A percentile compares a stretch with the other conserved stretches of the same genome.
Evolutionary conservation across 2,113 vertebrate genomes (phyloP).

Genomic region (Cephalophus harveyi): DNA sequence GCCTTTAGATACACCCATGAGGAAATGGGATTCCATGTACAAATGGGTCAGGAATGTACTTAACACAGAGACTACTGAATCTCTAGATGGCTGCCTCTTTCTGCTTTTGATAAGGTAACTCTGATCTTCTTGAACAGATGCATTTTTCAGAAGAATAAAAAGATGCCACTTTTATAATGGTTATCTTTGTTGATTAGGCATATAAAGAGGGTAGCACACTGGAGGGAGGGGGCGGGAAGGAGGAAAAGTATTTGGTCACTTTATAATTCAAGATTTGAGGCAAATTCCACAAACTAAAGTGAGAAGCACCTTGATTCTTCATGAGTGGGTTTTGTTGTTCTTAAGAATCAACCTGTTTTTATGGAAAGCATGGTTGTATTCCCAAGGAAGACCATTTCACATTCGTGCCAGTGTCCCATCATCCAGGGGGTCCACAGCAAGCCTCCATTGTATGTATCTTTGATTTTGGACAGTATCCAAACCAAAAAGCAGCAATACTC

Average conservation of each 20-base stretch:
- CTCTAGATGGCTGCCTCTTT: neutral
- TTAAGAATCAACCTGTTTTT: neutral
- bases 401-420: neutral
- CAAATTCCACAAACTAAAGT: neutral
- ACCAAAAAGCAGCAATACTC: neutral
- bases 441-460: neutral
- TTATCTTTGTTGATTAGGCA: neutral
- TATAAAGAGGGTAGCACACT: neutral
- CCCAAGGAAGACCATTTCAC: neutral
- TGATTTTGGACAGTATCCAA: neutral
- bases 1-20: neutral
- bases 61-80: neutral
- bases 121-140: neutral
- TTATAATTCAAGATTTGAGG: constrained; percentile 11
- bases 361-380: neutral
- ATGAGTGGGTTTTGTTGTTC: neutral
- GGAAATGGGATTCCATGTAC: constrained; percentile 2
- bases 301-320: constrained; percentile 15
- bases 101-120: constrained; percentile 16
- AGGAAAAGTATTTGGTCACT: neutral
- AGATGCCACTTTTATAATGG: neutral
- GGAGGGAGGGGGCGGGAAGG: neutral
- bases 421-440: neutral
- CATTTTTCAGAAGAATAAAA: constrained; percentile 1
- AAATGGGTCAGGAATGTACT: neutral